Evolutionary conservation across 2,888 invertebrate species (phyloP), one percentile per base, ranked within the genome.

Genomic region (Protophormia terraenovae): DNA sequence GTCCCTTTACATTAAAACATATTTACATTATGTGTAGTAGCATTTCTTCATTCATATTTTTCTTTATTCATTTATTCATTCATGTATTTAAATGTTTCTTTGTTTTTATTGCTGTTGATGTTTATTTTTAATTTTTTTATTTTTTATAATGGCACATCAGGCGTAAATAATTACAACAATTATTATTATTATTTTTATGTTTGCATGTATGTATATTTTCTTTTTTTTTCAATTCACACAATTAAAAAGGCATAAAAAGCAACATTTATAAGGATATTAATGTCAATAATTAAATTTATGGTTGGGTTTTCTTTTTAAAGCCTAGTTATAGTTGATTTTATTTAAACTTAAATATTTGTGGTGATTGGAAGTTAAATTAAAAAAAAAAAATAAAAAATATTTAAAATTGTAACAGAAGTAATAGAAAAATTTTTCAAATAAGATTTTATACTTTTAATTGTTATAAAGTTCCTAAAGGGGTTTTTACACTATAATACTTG

Each of bases 141-240:
- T 32, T 58, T 60, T 16, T 35, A 16, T 53, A 79, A 50, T 69
- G 64, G 19, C 60, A 47, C 50, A 78, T 67, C 81, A 78, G 77
- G 67, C 81, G 81, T 73, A 47, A 81, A 81, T 84, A 73, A 84
- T 84, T 84, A 69, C 62, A 78, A 64, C 80, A 77, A 67, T 84
- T 84, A 72, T 77, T 55, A 5, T 24, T 66, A 45, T 71, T 71
- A 29, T 73, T 35, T 62, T 50, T 73, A 12, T 50, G 5, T 50
- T 67, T 32, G n/a, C n/a, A n/a, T n/a, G n/a, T n/a, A n/a, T 27
- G 0, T 35, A 24, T 50, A 14, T 60, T 10, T n/a, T 24, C 6
- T 16, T 24, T 19, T 58, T 38, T 66, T 58, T 55, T 67, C 6
- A 55, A 80, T 66, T 50, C 38, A 58, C 66, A 22, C 60, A 77